A percentile compares a stretch with the other conserved stretches of the same genome.
These are phyloP conservation scores for Lepidocolaptes lacrymiger DNA, from an alignment of 2,797 vertebrate species.

Conservation along the genomic window DNA sequence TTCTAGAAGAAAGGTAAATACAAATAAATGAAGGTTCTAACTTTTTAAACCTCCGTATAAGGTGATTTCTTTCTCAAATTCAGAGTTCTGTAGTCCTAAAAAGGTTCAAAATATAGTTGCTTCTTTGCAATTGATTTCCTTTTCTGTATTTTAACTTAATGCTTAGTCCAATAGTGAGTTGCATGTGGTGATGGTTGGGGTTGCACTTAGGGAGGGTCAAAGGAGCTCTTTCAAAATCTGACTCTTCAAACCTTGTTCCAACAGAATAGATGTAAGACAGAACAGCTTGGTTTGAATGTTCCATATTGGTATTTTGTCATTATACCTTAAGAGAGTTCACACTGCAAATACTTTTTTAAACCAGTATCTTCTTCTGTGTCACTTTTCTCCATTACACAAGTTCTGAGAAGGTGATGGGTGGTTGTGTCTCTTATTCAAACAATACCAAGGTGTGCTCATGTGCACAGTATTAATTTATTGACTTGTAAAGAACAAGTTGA, in stretches of 20 bases:
- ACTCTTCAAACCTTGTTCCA: not conserved
- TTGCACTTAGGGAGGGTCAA: not conserved
- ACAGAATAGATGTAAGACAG: not conserved
- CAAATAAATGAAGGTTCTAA: not conserved
- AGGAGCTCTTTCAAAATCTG: not conserved
- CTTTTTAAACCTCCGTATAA: not conserved
- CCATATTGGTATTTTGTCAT: not conserved
- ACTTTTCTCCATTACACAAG: not conserved
- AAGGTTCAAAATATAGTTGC: not conserved
- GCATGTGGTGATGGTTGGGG: accelerated
- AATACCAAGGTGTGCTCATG: not conserved
- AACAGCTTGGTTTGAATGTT: not conserved
- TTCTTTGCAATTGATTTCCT: not conserved
- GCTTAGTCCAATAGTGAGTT: not conserved
- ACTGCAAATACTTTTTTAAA: not conserved
- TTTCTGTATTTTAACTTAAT: not conserved
- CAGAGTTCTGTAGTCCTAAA: not conserved
- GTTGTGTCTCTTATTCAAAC: not conserved
- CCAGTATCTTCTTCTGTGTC: not conserved
- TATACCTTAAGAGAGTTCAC: not conserved
- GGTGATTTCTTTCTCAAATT: not conserved
- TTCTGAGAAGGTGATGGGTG: not conserved
- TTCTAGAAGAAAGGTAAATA: not conserved
- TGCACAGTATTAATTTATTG: not conserved
- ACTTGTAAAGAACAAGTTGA: not conserved